A percentile compares a stretch with the other conserved stretches of the same genome.
Evolutionary conservation across 2,888 invertebrate species (phyloP).

Genomic region (Cantharis flavilabris): DNA sequence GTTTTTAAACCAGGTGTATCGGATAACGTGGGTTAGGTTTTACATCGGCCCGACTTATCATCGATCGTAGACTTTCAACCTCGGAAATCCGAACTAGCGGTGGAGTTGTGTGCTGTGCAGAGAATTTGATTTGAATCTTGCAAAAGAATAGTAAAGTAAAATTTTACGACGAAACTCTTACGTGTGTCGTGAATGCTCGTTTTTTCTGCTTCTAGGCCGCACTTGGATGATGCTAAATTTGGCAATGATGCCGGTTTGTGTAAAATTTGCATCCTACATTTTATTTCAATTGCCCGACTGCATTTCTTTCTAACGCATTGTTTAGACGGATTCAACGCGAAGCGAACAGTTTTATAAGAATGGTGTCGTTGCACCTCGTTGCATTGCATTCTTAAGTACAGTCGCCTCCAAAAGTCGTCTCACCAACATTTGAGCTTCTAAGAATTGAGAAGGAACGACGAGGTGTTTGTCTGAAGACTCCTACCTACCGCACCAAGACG

Average conservation of each 20-base stretch:
- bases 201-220: slow-evolving; percentile 20
- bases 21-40: slow-evolving; percentile 19
- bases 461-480: neutral
- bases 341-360: slow-evolving; percentile 35
- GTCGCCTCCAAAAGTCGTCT: slow-evolving; percentile 36
- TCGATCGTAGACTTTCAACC: slow-evolving; percentile 19
- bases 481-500: neutral
- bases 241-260: slow-evolving; percentile 25
- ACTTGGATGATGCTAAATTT: slow-evolving; percentile 22
- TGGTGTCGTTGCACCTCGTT: slow-evolving; percentile 51
- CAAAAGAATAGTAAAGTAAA: slow-evolving; percentile 21
- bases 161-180: slow-evolving; percentile 11
- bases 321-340: slow-evolving; percentile 30
- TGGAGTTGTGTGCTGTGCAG: slow-evolving; percentile 12
- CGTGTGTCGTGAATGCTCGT: slow-evolving; percentile 19
- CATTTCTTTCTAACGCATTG: slow-evolving; percentile 29
- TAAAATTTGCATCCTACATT: slow-evolving; percentile 25
- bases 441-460: slow-evolving; percentile 6
- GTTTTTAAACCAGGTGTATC: slow-evolving; percentile 19
- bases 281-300: slow-evolving; percentile 10
- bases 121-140: slow-evolving; percentile 21
- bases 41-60: slow-evolving; percentile 7
- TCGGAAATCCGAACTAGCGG: slow-evolving; percentile 24
- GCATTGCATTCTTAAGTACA: slow-evolving; percentile 47
- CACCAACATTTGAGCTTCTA: slow-evolving; percentile 17